Percentiles rank a stretch among this genome's conserved stretches.
Evolutionary conservation across 2,797 vertebrate species (phyloP).

Genomic region (Garrulus glandarius): DNA sequence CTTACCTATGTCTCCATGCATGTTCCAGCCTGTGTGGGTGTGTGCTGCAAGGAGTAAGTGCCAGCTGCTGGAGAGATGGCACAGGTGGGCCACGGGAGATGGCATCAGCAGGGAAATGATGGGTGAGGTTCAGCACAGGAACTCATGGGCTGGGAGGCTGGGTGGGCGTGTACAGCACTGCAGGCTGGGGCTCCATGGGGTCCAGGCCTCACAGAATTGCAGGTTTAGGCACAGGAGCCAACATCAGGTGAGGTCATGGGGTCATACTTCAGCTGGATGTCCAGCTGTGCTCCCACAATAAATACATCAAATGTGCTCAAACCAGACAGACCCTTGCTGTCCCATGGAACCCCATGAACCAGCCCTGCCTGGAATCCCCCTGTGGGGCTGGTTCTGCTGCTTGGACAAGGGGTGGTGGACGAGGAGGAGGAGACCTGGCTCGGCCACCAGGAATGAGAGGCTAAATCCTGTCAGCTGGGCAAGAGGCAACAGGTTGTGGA

Average conservation of each 20-base stretch:
- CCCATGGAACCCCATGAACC: accelerated
- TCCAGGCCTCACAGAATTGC: neutral
- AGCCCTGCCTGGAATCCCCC: neutral
- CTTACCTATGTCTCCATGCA: accelerated
- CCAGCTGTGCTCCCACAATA: neutral
- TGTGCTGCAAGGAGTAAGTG: neutral
- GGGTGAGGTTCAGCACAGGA: neutral
- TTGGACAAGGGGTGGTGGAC: accelerated
- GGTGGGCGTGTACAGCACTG: neutral
- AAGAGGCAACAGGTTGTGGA: neutral
- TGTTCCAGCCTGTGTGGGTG: neutral
- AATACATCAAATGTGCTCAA: neutral
- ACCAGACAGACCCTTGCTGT: neutral
- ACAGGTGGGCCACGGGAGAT: neutral
- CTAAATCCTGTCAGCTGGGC: neutral
- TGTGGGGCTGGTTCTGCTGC: neutral
- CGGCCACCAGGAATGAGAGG: neutral
- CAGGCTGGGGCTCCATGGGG: neutral
- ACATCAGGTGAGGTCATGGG: neutral
- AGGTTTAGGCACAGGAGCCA: neutral
- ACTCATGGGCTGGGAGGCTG: no score
- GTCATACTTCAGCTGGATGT: neutral
- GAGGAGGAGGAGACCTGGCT: neutral
- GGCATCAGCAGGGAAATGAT: neutral
- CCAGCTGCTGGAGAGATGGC: neutral